A percentile compares a stretch with the other conserved stretches of the same genome.
Evolutionary conservation across 2,888 invertebrate genomes (phyloP).

Genomic region (Pristionchus arcanus): DNA sequence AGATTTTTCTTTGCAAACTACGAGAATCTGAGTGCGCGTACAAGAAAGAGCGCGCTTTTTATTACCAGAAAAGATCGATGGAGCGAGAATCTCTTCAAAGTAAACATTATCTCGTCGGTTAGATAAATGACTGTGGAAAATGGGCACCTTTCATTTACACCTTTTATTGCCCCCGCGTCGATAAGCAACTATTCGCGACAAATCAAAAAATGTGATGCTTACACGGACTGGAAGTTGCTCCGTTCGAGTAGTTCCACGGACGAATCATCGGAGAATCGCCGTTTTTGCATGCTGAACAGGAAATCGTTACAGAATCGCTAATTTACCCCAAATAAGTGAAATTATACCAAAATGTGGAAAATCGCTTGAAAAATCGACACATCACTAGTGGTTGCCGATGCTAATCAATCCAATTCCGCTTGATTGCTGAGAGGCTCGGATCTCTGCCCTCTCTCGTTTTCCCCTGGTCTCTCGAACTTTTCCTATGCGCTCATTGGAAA

Average conservation of each 20-base stretch:
- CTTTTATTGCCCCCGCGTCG: background rate
- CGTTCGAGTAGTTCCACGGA: background rate
- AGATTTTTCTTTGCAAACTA: too few relatives aligned
- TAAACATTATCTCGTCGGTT: background rate
- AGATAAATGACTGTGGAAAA: background rate
- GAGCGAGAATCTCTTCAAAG: background rate
- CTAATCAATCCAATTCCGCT: conserved; percentile 37
- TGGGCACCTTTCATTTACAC: background rate
- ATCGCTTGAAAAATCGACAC: background rate
- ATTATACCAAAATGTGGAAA: background rate
- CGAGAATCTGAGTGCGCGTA: background rate
- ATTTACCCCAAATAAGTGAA: background rate
- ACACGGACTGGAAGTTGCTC: conserved; percentile 11
- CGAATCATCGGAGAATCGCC: background rate
- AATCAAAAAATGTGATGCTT: background rate
- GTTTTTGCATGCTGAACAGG: background rate
- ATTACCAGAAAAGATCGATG: background rate
- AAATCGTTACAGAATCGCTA: background rate
- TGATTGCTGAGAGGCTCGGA: background rate
- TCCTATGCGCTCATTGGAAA: background rate
- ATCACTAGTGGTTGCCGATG: background rate
- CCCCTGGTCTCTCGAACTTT: background rate
- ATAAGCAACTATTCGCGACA: background rate
- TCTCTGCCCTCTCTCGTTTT: conserved; percentile 28
- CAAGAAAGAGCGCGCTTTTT: background rate